phyloP scores from a whole-genome alignment of 2,888 invertebrate genomes.

The Orgyia antiqua region DNA sequence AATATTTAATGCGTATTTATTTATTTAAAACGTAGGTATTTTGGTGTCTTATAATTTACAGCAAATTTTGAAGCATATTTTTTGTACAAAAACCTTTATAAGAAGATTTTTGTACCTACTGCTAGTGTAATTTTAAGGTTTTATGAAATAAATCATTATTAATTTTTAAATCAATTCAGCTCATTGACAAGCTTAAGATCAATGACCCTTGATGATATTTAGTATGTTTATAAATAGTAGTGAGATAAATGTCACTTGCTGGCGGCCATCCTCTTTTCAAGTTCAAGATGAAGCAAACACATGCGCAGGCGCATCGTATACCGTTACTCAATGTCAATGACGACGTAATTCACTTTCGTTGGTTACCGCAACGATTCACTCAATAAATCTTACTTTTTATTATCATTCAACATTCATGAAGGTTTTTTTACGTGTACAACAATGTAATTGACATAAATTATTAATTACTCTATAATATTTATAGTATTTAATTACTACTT shows the following conservation, averaged over 20 bases:
- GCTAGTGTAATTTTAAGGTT: no score
- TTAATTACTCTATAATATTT: not conserved
- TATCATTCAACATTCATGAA: no score
- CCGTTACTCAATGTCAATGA: constrained; percentile 60
- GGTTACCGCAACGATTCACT: constrained; percentile 32
- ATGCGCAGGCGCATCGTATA: constrained; percentile 34
- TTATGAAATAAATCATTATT: no score
- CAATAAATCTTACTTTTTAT: constrained; percentile 13
- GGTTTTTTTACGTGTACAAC: not conserved
- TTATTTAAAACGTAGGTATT: no score
- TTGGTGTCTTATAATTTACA: no score
- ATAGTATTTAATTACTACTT: not conserved
- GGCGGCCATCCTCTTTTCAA: constrained; percentile 40
- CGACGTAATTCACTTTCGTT: constrained; percentile 51
- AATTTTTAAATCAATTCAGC: no score
- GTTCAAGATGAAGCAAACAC: constrained; percentile 61
- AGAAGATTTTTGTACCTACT: no score
- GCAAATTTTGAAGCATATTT: no score
- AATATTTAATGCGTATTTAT: no score
- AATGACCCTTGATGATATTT: constrained; percentile 4
- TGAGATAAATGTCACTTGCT: constrained; percentile 42
- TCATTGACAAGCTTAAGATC: not conserved
- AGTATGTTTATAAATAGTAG: not conserved
- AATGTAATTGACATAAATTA: not conserved
- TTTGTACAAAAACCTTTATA: no score